Evolutionary conservation across 2,113 vertebrate species (phyloP), one percentile per base, ranked within the genome.

Genomic region (Etheostoma spectabile): DNA sequence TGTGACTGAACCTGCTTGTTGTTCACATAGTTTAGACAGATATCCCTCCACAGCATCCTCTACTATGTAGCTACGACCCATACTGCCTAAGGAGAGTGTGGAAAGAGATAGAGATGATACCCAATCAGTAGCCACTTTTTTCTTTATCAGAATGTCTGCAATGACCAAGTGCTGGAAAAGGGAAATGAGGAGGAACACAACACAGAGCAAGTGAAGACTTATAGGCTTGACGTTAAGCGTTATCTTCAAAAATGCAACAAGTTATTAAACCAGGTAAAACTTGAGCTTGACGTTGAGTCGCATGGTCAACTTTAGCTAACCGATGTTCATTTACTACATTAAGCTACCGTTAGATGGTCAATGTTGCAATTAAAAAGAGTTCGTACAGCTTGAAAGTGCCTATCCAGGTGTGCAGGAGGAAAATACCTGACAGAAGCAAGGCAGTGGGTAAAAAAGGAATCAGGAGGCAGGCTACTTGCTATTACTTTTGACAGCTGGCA

Each of bases 41-140:
- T 94, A 95, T 46, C 65, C 83, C 83, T 95, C 94, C 78, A 96
- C 94, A 55, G 79, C 60, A 55, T 93, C 95, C 46, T 95, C 95
- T 16, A 93, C 94, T 53, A 95, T 89, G 52, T 92, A 96, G 2
- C 92, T 79, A 74, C 95, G 91, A 42, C 95, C 95, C 95, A 96
- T 96, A 2, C 42, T 86, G 66, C 57, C 80, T 79, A 19, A 12
- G 0, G 46, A 21, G 10, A n/a, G 38, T 1, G 33, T n/a, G n/a
- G 27, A 53, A 10, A 65, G 12, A 78, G 10, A 77, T 13, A 79
- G 16, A 64, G 48, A 14, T 30, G 5, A 56, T 5, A 18, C 6
- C 56, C 19, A 66, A 62, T 49, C 12, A 59, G 11, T 0, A 46
- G 22, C 13, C 15, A 42, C 8, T 35, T 14, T 22, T 13, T 0